These are phyloP conservation scores for Phocoena sinus DNA, from an alignment of 2,113 vertebrate genomes.

Conservation along the genomic window DNA sequence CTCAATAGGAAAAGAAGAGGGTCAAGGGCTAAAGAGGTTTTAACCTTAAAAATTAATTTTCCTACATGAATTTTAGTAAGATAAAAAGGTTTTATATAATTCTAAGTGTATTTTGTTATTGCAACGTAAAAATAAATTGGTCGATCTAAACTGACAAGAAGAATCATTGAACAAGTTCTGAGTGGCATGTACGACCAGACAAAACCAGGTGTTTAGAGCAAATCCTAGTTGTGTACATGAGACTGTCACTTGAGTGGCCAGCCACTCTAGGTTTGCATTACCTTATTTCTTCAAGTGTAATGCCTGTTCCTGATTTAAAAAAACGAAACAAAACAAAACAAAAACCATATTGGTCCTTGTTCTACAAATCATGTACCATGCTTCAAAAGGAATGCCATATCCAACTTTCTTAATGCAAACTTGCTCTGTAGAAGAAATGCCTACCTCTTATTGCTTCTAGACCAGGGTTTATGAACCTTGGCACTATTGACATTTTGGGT, in stretches of 20 bases:
- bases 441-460: background rate
- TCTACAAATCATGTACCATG: background rate
- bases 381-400: background rate
- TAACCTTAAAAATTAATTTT: background rate
- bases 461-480: background rate
- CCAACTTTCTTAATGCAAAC: background rate
- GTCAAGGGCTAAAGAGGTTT: background rate
- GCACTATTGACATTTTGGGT: background rate
- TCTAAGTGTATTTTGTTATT: conserved; percentile 2
- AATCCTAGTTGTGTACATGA: background rate
- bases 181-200: background rate
- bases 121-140: background rate
- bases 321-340: background rate
- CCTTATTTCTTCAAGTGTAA: background rate
- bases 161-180: background rate
- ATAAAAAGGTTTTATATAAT: background rate
- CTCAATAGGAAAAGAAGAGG: background rate
- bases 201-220: background rate
- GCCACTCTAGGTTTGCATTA: background rate
- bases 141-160: background rate
- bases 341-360: background rate
- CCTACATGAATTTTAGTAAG: background rate
- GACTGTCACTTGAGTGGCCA: background rate
- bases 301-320: background rate
- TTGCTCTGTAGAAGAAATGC: background rate